phyloP scores from a whole-genome alignment of 2,888 invertebrate genomes.

The Drosophila atripex region DNA sequence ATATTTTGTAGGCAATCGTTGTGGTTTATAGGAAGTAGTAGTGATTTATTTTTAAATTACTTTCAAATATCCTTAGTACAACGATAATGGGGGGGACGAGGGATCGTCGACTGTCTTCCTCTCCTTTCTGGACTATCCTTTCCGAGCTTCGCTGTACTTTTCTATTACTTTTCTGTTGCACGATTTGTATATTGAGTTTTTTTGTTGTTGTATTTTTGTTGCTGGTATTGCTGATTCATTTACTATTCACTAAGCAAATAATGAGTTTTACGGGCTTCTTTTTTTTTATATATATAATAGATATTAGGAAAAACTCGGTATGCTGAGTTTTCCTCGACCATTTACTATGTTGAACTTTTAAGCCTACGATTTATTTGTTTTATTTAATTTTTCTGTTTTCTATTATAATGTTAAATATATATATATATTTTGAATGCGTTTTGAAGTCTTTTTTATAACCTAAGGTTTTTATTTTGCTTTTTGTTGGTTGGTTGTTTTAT shows the following conservation, averaged over 20 bases:
- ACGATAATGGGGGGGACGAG: slow-evolving; percentile 31
- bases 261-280: slow-evolving; percentile 61
- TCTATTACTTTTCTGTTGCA: slow-evolving; percentile 78
- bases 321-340: slow-evolving; percentile 50
- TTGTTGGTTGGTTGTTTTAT: slow-evolving; percentile 55
- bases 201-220: slow-evolving; percentile 29
- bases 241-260: slow-evolving; percentile 76
- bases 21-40: slow-evolving; percentile 81
- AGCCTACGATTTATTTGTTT: slow-evolving; percentile 57
- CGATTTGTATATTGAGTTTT: slow-evolving; percentile 61
- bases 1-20: slow-evolving; percentile 79
- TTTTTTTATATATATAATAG: slow-evolving; percentile 44
- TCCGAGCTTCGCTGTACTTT: slow-evolving; percentile 68
- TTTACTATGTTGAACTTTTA: slow-evolving; percentile 74
- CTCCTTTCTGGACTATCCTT: background rate
- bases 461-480: slow-evolving; percentile 70
- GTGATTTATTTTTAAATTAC: slow-evolving; percentile 63
- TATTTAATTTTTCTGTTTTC: slow-evolving; percentile 13
- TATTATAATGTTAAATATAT: slow-evolving; percentile 47
- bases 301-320: slow-evolving; percentile 65
- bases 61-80: slow-evolving; percentile 44
- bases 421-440: slow-evolving; percentile 73
- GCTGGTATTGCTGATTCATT: slow-evolving; percentile 74
- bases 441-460: slow-evolving; percentile 81
- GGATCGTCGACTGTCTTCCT: slow-evolving; percentile 11